Base-by-base conservation (phyloP, 2,797 vertebrate genomes). In the Anguilla obscura region DNA sequence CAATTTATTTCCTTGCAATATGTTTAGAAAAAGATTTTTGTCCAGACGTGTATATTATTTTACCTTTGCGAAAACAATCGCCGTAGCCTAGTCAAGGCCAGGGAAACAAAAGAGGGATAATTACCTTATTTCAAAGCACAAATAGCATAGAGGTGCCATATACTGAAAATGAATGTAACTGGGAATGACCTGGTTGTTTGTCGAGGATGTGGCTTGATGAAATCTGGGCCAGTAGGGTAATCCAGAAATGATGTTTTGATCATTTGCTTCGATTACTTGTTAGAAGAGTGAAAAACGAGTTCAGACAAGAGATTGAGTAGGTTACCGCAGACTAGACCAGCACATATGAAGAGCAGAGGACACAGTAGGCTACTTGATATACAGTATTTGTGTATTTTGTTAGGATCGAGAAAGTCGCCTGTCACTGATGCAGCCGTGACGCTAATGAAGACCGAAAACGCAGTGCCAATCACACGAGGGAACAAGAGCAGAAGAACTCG, bases 401-500 rank as follows among this genome's bases (percentile, higher is more conserved):
- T 48, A 88, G 87, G 27, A 54, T 54, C 1, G 24, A 50, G 69
- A 88, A 88, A 63, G 3, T 18, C 33, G 1, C 27, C 69, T 27
- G 87, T 24, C 71, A 36, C 5, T 6, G 54, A 76, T 50, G 24
- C 52, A 85, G 71, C 36, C 69, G 9, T 82, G 45, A 14, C 7
- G 45, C 79, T 6, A 45, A 21, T 8, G 45, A 7, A 10, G 58
- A 33, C 90, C 86, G 30, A 36, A 24, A 30, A 30, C 33, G 33
- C 48, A 33, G 5, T n/a, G 33, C n/a, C 63, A 2, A 0, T n/a
- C n/a, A 40, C 36, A 33, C 76, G 18, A 24, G 40, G 5, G 21
- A 50, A 66, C 4, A 88, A 63, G 86, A 92, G 14, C 63, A 93
- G 96, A 48, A 94, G 87, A 66, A 91, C 93, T 2, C 95, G 96